phyloP scores from a whole-genome alignment of 1,140 invertebrate species.

The Pomacea maculata region DNA sequence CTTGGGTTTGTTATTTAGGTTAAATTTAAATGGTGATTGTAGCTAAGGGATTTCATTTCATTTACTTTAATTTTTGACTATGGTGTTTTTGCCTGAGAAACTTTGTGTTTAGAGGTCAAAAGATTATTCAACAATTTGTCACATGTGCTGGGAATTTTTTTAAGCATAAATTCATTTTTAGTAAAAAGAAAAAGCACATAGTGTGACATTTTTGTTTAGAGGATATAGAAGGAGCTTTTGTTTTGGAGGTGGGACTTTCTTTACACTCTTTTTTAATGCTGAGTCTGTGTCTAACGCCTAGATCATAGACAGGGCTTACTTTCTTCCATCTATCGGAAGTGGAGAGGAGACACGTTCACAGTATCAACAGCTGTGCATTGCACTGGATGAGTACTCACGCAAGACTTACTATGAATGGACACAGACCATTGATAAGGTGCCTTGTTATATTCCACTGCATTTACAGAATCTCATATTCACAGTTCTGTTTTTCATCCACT shows the following conservation, averaged over 20 bases:
- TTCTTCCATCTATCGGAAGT: constrained; percentile 76
- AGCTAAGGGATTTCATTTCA: too few species aligned
- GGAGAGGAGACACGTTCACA: constrained; percentile 77
- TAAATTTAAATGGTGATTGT: neutral
- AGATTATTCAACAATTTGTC: too few species aligned
- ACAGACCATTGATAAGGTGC: constrained; percentile 67
- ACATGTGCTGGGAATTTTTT: too few species aligned
- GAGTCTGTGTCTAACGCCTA: constrained; percentile 46
- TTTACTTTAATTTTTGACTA: too few species aligned
- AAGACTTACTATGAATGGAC: constrained; percentile 76
- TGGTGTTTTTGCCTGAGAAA: too few species aligned
- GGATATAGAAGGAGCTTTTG: too few species aligned
- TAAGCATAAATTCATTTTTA: too few species aligned
- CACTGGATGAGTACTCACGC: constrained; percentile 74
- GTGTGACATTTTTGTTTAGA: too few species aligned
- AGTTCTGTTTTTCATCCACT: neutral
- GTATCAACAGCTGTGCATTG: constrained; percentile 73
- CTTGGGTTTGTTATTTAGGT: constrained; percentile 5
- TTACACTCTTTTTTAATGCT: constrained; percentile 15
- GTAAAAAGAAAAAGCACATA: too few species aligned
- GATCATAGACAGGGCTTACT: constrained; percentile 76
- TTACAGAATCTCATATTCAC: neutral
- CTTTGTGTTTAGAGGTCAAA: too few species aligned
- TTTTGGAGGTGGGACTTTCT: neutral
- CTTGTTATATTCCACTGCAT: neutral